phyloP scores from a whole-genome alignment of 2,888 invertebrate species.

The Ormyrus rosae region DNA sequence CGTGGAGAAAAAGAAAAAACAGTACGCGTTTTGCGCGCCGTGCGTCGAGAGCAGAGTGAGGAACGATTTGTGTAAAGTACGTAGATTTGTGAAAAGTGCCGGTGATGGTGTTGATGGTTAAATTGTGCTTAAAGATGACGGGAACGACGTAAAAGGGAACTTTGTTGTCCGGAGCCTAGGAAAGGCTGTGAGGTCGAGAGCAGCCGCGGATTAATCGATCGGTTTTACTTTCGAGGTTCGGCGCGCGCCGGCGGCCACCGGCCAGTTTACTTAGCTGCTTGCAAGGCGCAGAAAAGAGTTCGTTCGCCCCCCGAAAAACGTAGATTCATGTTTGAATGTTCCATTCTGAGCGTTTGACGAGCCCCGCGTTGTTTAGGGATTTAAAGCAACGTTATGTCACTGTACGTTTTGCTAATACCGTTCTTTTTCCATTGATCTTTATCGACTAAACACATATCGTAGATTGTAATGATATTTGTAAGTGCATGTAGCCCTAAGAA shows the following conservation, averaged over 20 bases:
- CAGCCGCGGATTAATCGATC: not conserved
- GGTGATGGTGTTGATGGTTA: not conserved
- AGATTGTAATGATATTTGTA: constrained; percentile 3
- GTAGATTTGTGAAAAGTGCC: not conserved
- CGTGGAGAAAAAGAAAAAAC: not conserved
- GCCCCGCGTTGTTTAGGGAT: not conserved
- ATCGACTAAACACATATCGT: not conserved
- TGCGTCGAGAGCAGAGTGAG: not conserved
- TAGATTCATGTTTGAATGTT: too few relatives aligned
- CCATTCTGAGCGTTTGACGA: not conserved
- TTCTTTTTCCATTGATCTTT: not conserved
- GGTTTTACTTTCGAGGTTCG: not conserved
- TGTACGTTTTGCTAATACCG: not conserved
- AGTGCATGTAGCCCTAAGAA: not conserved
- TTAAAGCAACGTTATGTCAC: constrained; percentile 13
- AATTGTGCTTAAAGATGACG: too few relatives aligned
- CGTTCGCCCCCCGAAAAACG: not conserved
- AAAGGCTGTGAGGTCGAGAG: constrained; percentile 11
- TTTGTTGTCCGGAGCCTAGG: not conserved
- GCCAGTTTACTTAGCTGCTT: too few relatives aligned
- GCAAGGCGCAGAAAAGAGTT: not conserved
- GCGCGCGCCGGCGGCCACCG: too few relatives aligned
- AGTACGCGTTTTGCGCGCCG: not conserved
- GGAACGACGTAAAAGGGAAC: too few relatives aligned
- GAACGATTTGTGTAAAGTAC: constrained; percentile 1